phyloP scores from a whole-genome alignment of 2,797 vertebrate genomes.

The Argya squamiceps region DNA sequence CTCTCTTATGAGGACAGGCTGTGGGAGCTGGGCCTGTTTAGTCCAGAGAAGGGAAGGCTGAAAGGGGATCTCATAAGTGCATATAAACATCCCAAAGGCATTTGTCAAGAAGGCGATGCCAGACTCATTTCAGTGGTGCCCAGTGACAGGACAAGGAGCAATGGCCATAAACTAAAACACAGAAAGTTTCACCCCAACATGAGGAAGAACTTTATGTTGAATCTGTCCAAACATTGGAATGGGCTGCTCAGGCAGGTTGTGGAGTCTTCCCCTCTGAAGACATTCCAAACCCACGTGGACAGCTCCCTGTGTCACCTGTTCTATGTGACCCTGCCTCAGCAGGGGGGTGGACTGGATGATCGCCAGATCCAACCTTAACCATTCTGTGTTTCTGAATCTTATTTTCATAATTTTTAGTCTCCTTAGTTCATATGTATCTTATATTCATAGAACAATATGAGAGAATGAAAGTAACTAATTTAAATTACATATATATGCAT shows the following conservation, averaged over 20 bases:
- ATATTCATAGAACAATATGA: background rate
- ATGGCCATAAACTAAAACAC: background rate
- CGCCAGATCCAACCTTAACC: fast-evolving
- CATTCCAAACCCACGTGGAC: background rate
- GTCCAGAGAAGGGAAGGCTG: background rate
- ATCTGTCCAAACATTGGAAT: background rate
- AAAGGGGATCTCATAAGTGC: background rate
- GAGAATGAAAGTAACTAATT: background rate
- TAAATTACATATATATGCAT: conserved; percentile 8
- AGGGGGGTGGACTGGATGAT: background rate
- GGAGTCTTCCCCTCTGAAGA: background rate
- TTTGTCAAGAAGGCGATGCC: background rate
- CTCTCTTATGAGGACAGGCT: background rate
- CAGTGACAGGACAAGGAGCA: background rate
- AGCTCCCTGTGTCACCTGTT: background rate
- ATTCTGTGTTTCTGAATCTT: background rate
- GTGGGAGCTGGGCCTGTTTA: background rate
- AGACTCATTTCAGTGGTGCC: background rate
- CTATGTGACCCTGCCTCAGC: background rate
- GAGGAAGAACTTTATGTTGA: background rate
- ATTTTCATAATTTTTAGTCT: background rate
- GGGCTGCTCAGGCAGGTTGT: background rate
- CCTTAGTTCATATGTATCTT: background rate
- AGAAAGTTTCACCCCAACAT: background rate
- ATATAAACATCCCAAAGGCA: background rate